phyloP scores from a whole-genome alignment of 2,888 invertebrate species.

The Alsophila aescularia region DNA sequence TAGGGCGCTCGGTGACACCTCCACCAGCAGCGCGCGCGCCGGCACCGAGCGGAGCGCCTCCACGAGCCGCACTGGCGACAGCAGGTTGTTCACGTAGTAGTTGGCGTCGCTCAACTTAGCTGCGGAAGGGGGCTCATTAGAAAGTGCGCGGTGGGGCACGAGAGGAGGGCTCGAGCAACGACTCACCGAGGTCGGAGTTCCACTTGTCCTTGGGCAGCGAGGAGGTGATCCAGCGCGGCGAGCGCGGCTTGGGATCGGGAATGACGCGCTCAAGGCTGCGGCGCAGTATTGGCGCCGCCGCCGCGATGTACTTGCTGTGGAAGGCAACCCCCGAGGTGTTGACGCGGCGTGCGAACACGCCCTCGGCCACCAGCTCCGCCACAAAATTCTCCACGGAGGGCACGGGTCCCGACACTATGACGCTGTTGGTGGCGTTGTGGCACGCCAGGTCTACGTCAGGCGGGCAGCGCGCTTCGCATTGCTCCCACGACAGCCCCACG shows the following conservation, averaged over 20 bases:
- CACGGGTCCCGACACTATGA: slow-evolving; percentile 96
- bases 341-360: slow-evolving; percentile 93
- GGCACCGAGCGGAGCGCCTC: slow-evolving; percentile 94
- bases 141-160: neutral
- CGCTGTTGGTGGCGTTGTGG: slow-evolving; percentile 97
- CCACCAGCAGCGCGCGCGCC: slow-evolving; percentile 93
- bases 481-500: slow-evolving; percentile 95
- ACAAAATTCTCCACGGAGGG: slow-evolving; percentile 88
- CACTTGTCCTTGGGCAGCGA: slow-evolving; percentile 95
- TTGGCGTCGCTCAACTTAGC: slow-evolving; percentile 94
- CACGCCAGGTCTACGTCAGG: slow-evolving; percentile 94
- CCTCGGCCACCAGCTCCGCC: slow-evolving; percentile 88
- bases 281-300: slow-evolving; percentile 92
- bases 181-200: slow-evolving; percentile 79
- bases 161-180: neutral
- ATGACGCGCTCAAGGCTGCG: slow-evolving; percentile 92
- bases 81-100: slow-evolving; percentile 98
- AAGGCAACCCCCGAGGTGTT: slow-evolving; percentile 96
- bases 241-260: slow-evolving; percentile 90
- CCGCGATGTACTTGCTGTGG: slow-evolving; percentile 95
- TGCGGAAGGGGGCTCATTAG: slow-evolving; percentile 32
- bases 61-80: slow-evolving; percentile 96
- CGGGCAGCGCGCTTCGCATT: slow-evolving; percentile 89
- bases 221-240: slow-evolving; percentile 95
- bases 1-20: slow-evolving; percentile 97